Base-by-base conservation (phyloP, 2,888 invertebrate species). In the Caenorhabditis parvicauda region DNA sequence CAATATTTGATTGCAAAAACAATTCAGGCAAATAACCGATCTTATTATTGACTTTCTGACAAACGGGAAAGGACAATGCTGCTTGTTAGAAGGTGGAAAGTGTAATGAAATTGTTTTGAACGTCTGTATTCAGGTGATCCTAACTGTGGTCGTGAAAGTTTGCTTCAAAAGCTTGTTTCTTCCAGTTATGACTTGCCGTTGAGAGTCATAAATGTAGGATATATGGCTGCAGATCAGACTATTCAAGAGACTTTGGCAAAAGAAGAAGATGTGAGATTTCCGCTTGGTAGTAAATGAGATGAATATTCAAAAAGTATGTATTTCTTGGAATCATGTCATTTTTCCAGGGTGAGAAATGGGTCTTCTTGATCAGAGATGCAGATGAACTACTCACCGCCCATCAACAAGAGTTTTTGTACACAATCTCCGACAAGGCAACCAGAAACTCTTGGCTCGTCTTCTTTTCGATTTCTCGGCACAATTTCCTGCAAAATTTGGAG, bases 351-450 rank as follows among this genome's bases (percentile, higher is more conserved):
- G 35, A n/a, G n/a, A 32, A n/a, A 12, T 32, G 35, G 0, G 41
- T 62, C 2, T 62, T 62, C 22, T 35, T 62, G 19, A 39, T 62
- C 42, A 48, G 62, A 5, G 62, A 62, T 17, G 54, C 62, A 7
- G 62, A 58, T 22, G 55, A 57, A 19, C 42, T 62, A 3, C 19
- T 58, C n/a, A 51, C 58, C 6, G 49, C 54, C 19, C 57, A 51
- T 24, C 62, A 58, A 27, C 57, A 62, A 22, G 55, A 62, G 50
- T 58, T 58, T 27, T 35, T 62, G 22, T 62, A 62, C 44, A 62
- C 62, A 14, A 52, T 62, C 54, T 48, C 51, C 32, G 62, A 62
- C 29, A 62, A 58, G 19, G 58, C 62, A 5, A 62, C 62, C 1
- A 37, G 42, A 29, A 45, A 25, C 29, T 54, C 62, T 1, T 62